These are phyloP conservation scores for Choloepus didactylus DNA, from an alignment of 2,797 vertebrate species.

Conservation along the genomic window DNA sequence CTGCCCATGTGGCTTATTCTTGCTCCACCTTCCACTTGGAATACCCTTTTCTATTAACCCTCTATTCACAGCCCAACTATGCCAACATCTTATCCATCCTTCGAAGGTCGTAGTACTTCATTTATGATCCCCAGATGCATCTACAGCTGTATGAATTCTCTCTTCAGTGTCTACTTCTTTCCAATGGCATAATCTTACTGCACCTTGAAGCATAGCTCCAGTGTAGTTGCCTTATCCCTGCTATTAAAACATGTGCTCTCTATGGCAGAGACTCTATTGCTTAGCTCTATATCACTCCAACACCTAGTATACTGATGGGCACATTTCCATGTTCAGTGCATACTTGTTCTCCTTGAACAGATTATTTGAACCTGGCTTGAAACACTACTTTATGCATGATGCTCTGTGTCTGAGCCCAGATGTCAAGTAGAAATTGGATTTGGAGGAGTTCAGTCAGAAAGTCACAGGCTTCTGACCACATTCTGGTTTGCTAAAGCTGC, in stretches of 20 bases:
- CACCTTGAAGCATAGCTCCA: not conserved
- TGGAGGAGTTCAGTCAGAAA: not conserved
- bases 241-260: not conserved
- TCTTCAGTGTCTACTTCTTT: not conserved
- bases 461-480: not conserved
- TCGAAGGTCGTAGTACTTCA: not conserved
- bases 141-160: not conserved
- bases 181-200: not conserved
- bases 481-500: not conserved
- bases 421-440: conserved; percentile 42
- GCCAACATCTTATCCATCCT: not conserved
- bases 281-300: not conserved
- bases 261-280: not conserved
- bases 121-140: not conserved
- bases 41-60: not conserved
- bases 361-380: not conserved
- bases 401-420: not conserved
- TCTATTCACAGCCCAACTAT: not conserved
- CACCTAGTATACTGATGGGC: not conserved
- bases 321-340: not conserved
- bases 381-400: not conserved
- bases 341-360: conserved; percentile 18
- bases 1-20: not conserved
- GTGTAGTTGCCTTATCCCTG: not conserved
- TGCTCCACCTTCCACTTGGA: not conserved